A percentile compares a stretch with the other conserved stretches of the same genome.
These are phyloP conservation scores for Macrocentrus cingulum DNA, from an alignment of 1,140 invertebrate species.

Conservation along the genomic window DNA sequence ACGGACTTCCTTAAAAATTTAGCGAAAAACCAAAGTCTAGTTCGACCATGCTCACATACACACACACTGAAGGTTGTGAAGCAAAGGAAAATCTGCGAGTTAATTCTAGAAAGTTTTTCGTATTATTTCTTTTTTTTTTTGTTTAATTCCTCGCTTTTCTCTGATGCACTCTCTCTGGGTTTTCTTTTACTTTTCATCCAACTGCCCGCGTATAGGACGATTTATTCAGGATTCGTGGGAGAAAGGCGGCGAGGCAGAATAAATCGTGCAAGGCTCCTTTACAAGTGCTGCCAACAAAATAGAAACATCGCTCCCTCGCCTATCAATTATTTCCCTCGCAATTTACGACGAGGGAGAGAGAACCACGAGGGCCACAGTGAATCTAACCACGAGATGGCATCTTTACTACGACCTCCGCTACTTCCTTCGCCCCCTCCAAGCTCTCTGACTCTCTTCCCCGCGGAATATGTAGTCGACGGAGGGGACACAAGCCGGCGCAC, in stretches of 20 bases:
- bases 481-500: conserved; percentile 1
- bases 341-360: conserved; percentile 42
- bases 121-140: too few relatives aligned
- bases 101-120: too few relatives aligned
- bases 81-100: too few relatives aligned
- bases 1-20: conserved; percentile 25
- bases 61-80: too few relatives aligned
- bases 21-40: conserved; percentile 6
- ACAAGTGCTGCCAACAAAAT: conserved; percentile 57
- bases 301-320: conserved; percentile 55
- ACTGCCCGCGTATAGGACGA: conserved; percentile 43
- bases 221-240: conserved; percentile 26
- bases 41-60: neutral
- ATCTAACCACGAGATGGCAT: conserved; percentile 50
- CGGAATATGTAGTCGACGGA: conserved; percentile 8
- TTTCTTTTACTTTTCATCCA: conserved; percentile 32
- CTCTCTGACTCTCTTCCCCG: neutral
- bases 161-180: neutral
- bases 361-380: conserved; percentile 27
- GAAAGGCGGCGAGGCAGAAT: conserved; percentile 54
- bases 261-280: conserved; percentile 51
- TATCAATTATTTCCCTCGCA: conserved; percentile 56
- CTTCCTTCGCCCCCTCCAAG: conserved; percentile 33
- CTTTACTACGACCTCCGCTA: conserved; percentile 48
- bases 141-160: neutral